A percentile compares a stretch with the other conserved stretches of the same genome.
phyloP scores from a whole-genome alignment of 2,113 vertebrate genomes.

The Sander lucioperca region DNA sequence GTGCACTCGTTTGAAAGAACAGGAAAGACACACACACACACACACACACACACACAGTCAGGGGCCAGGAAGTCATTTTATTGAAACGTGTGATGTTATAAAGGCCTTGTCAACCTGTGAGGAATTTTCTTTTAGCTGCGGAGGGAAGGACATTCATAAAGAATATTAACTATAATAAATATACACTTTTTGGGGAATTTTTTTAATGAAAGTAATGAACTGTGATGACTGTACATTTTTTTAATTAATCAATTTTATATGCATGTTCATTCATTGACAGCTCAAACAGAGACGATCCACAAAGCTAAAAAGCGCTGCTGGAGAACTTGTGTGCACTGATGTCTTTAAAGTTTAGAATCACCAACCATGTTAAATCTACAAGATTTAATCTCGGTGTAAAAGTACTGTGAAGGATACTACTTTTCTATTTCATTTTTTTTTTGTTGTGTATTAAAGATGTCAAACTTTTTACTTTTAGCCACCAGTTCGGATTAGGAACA shows the following conservation, averaged over 20 bases:
- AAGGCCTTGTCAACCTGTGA: neutral
- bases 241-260: slow-evolving; percentile 52
- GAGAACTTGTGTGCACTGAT: neutral
- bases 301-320: neutral
- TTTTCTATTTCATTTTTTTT: neutral
- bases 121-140: neutral
- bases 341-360: slow-evolving; percentile 17
- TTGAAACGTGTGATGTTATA: neutral
- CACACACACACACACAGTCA: slow-evolving; percentile 1
- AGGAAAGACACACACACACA: neutral
- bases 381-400: neutral
- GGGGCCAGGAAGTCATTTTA: neutral
- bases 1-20: slow-evolving; percentile 10
- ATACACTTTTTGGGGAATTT: slow-evolving; percentile 45
- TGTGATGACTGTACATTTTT: slow-evolving; percentile 42
- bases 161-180: slow-evolving; percentile 39
- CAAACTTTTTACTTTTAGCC: neutral
- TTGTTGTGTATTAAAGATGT: neutral
- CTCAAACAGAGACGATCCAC: neutral
- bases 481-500: neutral
- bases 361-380: neutral
- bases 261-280: slow-evolving; percentile 38
- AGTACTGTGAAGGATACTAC: slow-evolving; percentile 9
- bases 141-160: slow-evolving; percentile 40
- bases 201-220: slow-evolving; percentile 41